Percentiles rank a stretch among this genome's conserved stretches.
These are phyloP conservation scores for Lepidiolamprologus cunningtoni DNA, from an alignment of 2,113 vertebrate species.

Conservation along the genomic window DNA sequence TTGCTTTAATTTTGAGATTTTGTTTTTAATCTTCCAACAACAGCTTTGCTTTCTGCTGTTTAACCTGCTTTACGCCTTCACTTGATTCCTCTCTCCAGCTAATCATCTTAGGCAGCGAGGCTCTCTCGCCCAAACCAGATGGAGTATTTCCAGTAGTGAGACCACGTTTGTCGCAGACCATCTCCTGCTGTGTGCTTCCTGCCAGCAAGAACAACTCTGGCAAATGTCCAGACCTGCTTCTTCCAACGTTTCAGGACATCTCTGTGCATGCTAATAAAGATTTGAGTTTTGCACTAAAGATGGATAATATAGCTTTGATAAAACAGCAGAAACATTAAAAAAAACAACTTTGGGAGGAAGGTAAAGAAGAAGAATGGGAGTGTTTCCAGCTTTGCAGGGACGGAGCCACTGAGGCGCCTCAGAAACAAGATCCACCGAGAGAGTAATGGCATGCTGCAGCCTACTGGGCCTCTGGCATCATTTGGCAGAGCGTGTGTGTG, in stretches of 20 bases:
- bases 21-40: neutral
- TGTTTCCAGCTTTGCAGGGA: neutral
- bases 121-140: neutral
- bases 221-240: neutral
- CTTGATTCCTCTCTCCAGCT: neutral
- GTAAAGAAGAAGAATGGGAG: neutral
- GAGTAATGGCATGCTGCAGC: neutral
- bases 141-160: neutral
- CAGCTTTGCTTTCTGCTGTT: neutral
- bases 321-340: neutral
- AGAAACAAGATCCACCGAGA: conserved; percentile 21
- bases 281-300: neutral
- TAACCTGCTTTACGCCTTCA: accelerated
- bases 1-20: neutral
- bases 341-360: neutral
- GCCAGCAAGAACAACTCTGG: neutral
- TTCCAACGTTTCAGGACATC: neutral
- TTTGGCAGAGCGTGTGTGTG: neutral
- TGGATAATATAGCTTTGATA: neutral
- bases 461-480: conserved; percentile 13
- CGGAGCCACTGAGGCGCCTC: conserved; percentile 10
- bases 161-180: neutral
- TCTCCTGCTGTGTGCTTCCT: neutral
- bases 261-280: neutral
- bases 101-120: accelerated